Conservation (phyloP, 2,888 invertebrate genomes). For the Periphyllus acericola region DNA sequence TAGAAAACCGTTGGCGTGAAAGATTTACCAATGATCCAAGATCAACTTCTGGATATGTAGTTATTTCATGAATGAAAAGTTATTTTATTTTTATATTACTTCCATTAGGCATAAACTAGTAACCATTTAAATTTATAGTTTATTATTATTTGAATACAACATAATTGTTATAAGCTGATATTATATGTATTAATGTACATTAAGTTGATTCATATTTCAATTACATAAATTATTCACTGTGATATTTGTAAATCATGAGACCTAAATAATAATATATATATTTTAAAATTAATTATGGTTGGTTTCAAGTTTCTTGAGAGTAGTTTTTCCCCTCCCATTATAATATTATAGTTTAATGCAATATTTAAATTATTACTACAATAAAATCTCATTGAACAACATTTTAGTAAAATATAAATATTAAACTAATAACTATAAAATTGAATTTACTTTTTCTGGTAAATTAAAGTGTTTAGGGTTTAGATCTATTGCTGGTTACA, state of each 20-base stretch:
- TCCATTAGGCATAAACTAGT: background rate
- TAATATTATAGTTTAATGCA: background rate
- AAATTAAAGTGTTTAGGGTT: too few species aligned
- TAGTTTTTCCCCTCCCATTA: background rate
- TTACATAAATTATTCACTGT: conserved; percentile 3
- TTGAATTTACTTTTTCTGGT: too few species aligned
- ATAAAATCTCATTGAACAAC: too few species aligned
- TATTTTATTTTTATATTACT: background rate
- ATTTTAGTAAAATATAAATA: too few species aligned
- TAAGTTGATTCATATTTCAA: background rate
- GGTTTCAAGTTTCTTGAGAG: background rate
- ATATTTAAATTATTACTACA: background rate
- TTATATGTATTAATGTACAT: background rate
- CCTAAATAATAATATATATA: background rate
- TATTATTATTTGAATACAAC: background rate
- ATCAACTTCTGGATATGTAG: conserved; percentile 38
- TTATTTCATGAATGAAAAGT: conserved; percentile 24
- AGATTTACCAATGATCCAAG: conserved; percentile 22
- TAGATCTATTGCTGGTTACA: too few species aligned
- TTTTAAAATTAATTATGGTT: background rate
- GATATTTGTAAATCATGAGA: conserved; percentile 33
- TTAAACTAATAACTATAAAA: too few species aligned
- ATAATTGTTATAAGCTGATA: background rate
- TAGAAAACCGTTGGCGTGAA: conserved; percentile 41
- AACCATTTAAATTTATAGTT: background rate